phyloP scores from a whole-genome alignment of 2,797 vertebrate species.

The Falco rusticolus region DNA sequence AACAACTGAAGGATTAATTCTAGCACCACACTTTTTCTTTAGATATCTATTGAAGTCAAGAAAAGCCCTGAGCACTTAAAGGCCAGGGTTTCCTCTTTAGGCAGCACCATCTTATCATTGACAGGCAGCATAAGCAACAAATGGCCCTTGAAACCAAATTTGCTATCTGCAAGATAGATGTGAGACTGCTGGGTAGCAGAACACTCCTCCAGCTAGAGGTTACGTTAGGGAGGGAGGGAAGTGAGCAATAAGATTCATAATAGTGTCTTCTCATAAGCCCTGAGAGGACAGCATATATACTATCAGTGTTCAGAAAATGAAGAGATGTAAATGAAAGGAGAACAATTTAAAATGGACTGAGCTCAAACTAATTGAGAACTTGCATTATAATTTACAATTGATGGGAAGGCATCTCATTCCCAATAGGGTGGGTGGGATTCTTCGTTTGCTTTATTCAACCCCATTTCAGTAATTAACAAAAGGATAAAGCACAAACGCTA shows the following conservation, averaged over 20 bases:
- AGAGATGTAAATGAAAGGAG: rapidly evolving
- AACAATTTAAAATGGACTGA: neutral
- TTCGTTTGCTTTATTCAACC: neutral
- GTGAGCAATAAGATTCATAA: neutral
- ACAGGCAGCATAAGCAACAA: neutral
- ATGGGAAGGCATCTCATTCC: neutral
- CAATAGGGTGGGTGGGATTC: neutral
- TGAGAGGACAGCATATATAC: neutral
- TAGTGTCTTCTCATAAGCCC: neutral
- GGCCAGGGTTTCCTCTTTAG: neutral
- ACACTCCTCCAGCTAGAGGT: neutral
- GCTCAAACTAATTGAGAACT: neutral
- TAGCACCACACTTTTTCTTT: neutral
- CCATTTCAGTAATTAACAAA: neutral
- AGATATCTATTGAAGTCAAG: neutral
- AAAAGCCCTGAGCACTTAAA: neutral
- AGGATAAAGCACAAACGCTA: neutral
- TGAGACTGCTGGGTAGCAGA: rapidly evolving
- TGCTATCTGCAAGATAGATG: neutral
- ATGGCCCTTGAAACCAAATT: neutral
- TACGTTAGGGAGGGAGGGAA: neutral
- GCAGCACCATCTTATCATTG: neutral
- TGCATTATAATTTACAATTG: neutral
- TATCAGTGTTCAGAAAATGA: neutral
- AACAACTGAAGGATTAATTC: neutral